Evolutionary conservation across 2,113 vertebrate genomes (phyloP).

Genomic region (Prietella phreatophila): DNA sequence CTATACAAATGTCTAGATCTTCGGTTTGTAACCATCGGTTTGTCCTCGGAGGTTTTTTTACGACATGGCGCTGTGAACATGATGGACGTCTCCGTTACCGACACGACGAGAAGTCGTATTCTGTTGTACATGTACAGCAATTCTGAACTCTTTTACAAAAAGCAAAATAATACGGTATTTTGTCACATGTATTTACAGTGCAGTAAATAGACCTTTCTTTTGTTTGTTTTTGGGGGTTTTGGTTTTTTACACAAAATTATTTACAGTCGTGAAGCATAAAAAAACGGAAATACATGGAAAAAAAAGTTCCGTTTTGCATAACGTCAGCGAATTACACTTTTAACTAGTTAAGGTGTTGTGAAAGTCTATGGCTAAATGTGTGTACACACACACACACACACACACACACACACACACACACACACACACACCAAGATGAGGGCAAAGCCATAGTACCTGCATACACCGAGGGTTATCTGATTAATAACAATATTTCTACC

Average conservation of each 20-base stretch:
- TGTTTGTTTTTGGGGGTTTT: conserved; percentile 73
- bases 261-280: conserved; percentile 79
- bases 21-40: not conserved
- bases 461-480: not conserved
- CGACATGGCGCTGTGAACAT: not conserved
- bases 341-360: conserved; percentile 28
- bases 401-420: not conserved
- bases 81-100: conserved; percentile 73
- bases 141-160: conserved; percentile 99
- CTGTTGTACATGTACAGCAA: conserved; percentile 98
- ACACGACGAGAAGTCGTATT: conserved; percentile 80
- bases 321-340: conserved; percentile 67
- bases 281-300: conserved; percentile 75
- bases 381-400: not conserved
- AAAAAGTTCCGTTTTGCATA: conserved; percentile 76
- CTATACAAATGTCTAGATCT: not conserved
- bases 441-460: not conserved
- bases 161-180: conserved; percentile 97
- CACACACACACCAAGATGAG: not conserved
- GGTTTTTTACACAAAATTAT: conserved; percentile 98
- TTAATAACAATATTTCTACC: not conserved
- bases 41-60: not conserved
- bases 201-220: conserved; percentile 92
- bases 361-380: conserved; percentile 20
- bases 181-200: conserved; percentile 93